Evolutionary conservation across 2,113 vertebrate genomes (phyloP).

Genomic region (Scalopus aquaticus): DNA sequence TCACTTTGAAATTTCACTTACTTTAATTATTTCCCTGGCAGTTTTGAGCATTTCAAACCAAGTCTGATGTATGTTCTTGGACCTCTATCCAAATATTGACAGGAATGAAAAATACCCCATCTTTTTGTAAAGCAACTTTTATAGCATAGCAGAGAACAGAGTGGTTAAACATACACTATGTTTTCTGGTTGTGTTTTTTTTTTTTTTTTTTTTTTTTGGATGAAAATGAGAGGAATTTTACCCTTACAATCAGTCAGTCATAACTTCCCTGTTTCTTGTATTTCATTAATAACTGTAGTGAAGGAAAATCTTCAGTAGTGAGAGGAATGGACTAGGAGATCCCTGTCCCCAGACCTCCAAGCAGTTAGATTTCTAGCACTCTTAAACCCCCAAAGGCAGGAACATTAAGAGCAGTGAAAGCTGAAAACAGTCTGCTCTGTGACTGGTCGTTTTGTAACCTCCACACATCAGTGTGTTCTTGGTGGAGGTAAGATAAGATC

Average conservation of each 20-base stretch:
- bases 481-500: not conserved
- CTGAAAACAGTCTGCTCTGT: not conserved
- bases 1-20: not conserved
- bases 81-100: constrained; percentile 7
- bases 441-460: not conserved
- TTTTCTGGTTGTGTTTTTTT: not conserved
- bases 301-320: not conserved
- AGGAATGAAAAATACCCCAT: not conserved
- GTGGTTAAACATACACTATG: not conserved
- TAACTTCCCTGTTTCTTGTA: not conserved
- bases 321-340: not conserved
- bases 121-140: not conserved
- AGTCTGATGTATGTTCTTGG: constrained; percentile 19
- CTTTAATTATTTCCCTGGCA: constrained; percentile 18
- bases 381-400: not conserved
- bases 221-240: not conserved
- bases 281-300: not conserved
- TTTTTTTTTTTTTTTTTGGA: not conserved
- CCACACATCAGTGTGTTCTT: not conserved
- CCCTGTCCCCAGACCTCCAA: too few relatives aligned
- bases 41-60: constrained; percentile 44
- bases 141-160: not conserved
- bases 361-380: not conserved
- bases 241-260: not conserved
- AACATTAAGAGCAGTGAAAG: not conserved